Evolutionary conservation across 2,113 vertebrate genomes (phyloP), one percentile per base, ranked within the genome.

Genomic region (Rhombomys opimus): DNA sequence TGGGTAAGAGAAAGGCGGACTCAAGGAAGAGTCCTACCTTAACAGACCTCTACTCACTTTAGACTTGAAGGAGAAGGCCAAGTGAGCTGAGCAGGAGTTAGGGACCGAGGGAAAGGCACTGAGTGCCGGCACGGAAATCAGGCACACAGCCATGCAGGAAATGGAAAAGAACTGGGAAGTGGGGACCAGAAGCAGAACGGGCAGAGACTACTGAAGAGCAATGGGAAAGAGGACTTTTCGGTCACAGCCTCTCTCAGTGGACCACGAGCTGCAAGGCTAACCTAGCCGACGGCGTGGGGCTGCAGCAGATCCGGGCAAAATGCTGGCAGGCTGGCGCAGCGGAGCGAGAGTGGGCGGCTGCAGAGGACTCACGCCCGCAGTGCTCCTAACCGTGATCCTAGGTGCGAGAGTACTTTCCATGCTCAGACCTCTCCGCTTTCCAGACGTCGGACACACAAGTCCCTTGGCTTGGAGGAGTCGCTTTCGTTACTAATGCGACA

Each of bases 351-450:
- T 2, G n/a, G 18, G 22, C 41, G 27, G 75, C 2, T 27, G 14
- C n/a, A 2, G 18, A 27, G n/a, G 23, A 0, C 30, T 0, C 4
- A 1, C 0, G 35, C 14, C 13, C 59, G 2, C 6, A 7, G 20
- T 9, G 63, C 52, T 78, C 13, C 78, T 27, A 75, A 20, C 0
- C 32, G 59, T 18, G 61, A 68, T 0, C 57, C 38, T 27, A 10
- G 23, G 72, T 67, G 87, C 52, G 52, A 35, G 70, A 67, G 50
- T 1, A 27, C 70, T 10, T 35, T 30, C 27, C 20, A 12, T 32
- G n/a, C 30, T 22, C n/a, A 67, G 41, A 52, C 41, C 17, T 41
- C 17, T 81, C 84, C 54, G 46, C 32, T 88, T 82, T 61, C 75
- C 41, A 50, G 46, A 1, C 57, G 72, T 94, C 70, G 70, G 84